Percentiles rank a stretch among this genome's conserved stretches.
Conservation (phyloP, 1,140 invertebrate genomes). For the Drosophila sp. region DNA sequence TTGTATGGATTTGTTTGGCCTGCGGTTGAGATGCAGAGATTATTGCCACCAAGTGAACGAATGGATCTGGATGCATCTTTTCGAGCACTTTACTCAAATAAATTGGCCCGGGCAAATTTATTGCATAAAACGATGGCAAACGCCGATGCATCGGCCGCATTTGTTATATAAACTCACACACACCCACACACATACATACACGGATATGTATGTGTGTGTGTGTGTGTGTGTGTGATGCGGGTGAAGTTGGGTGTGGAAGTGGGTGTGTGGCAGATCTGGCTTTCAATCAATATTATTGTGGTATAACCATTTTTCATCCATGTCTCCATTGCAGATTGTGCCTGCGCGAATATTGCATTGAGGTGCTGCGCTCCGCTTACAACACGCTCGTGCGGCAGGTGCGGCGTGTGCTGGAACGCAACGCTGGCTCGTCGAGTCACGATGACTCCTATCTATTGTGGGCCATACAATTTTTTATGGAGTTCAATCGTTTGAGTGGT, state of each 20-base stretch:
- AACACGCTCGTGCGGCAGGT: slow-evolving; percentile 87
- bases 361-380: slow-evolving; percentile 96
- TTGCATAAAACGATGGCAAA: slow-evolving; percentile 76
- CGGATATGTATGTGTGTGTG: not conserved
- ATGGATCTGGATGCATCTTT: slow-evolving; percentile 53
- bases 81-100: slow-evolving; percentile 73
- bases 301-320: slow-evolving; percentile 79
- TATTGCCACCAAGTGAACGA: slow-evolving; percentile 30
- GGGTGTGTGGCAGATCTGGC: slow-evolving; percentile 41
- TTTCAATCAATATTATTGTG: slow-evolving; percentile 84
- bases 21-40: slow-evolving; percentile 60
- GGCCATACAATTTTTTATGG: slow-evolving; percentile 98
- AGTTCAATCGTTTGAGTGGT: slow-evolving; percentile 94
- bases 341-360: slow-evolving; percentile 96
- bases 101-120: slow-evolving; percentile 75
- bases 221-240: not conserved
- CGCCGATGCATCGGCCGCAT: slow-evolving; percentile 66
- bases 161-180: slow-evolving; percentile 61
- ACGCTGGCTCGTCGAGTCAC: slow-evolving; percentile 85
- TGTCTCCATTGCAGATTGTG: slow-evolving; percentile 87
- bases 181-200: slow-evolving; percentile 2
- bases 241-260: not conserved
- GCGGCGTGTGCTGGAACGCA: slow-evolving; percentile 82
- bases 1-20: slow-evolving; percentile 57
- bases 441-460: slow-evolving; percentile 98